phyloP scores from a whole-genome alignment of 2,113 vertebrate genomes.

The Pelecanoides urinatrix region DNA sequence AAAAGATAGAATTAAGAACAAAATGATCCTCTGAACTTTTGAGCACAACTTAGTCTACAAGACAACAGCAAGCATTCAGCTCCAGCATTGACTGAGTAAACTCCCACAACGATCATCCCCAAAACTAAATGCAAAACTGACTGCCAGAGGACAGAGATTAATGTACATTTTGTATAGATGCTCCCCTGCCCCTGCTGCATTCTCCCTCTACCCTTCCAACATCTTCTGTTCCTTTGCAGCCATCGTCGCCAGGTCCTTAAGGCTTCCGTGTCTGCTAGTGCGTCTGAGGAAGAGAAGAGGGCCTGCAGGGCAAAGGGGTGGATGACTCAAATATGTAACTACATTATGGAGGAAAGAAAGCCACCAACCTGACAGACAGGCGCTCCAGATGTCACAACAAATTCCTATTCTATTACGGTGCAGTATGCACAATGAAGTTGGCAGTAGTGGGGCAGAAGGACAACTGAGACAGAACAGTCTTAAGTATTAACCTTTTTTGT shows the following conservation, averaged over 20 bases:
- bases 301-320: background rate
- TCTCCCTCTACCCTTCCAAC: background rate
- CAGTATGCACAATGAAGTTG: background rate
- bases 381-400: background rate
- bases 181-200: background rate
- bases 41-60: background rate
- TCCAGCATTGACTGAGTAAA: background rate
- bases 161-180: background rate
- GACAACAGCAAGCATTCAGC: background rate
- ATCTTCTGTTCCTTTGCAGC: background rate
- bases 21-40: background rate
- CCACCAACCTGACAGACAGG: background rate
- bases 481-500: background rate
- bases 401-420: fast-evolving
- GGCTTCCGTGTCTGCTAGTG: background rate
- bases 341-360: background rate
- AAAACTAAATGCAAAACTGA: background rate
- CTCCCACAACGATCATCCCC: background rate
- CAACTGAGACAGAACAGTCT: background rate
- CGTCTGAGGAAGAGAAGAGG: background rate
- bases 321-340: background rate
- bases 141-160: background rate
- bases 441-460: background rate
- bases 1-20: background rate
- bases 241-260: background rate